Percentiles rank a stretch among this genome's conserved stretches.
Evolutionary conservation across 1,140 invertebrate species (phyloP).

Genomic region (Papilio polytes): DNA sequence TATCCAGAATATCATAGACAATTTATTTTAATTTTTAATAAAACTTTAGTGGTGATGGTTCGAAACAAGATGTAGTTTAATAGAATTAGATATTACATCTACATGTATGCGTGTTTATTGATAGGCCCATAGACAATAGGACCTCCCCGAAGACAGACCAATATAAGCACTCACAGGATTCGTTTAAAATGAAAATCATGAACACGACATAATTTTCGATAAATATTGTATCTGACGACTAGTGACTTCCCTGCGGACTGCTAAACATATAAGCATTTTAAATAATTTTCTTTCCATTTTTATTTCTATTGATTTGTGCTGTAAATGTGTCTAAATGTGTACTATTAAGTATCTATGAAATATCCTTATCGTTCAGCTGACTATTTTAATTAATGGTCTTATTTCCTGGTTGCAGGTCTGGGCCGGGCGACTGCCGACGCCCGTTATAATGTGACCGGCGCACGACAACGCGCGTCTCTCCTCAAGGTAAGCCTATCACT

Average conservation of each 20-base stretch:
- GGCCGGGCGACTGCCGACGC: conserved; percentile 57
- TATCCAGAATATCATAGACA: background rate
- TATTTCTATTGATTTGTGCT: no score
- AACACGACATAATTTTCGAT: no score
- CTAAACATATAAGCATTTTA: no score
- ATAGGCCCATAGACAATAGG: background rate
- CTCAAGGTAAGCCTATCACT: conserved; percentile 73
- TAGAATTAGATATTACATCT: background rate
- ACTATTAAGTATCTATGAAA: background rate
- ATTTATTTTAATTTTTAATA: background rate
- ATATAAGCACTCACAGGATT: background rate
- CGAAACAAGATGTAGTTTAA: background rate
- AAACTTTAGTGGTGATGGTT: background rate
- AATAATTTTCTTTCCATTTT: no score
- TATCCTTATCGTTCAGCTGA: background rate
- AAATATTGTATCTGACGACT: background rate
- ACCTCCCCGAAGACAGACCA: background rate
- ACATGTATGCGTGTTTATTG: no score
- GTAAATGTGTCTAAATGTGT: background rate
- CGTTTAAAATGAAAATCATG: no score
- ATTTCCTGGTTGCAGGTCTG: conserved; percentile 68
- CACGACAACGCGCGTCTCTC: conserved; percentile 71
- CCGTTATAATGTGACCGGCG: conserved; percentile 80
- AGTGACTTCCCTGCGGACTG: background rate
- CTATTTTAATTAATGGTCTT: conserved; percentile 47